Conservation (phyloP, 2,113 vertebrate genomes). For the Oryctolagus cuniculus region DNA sequence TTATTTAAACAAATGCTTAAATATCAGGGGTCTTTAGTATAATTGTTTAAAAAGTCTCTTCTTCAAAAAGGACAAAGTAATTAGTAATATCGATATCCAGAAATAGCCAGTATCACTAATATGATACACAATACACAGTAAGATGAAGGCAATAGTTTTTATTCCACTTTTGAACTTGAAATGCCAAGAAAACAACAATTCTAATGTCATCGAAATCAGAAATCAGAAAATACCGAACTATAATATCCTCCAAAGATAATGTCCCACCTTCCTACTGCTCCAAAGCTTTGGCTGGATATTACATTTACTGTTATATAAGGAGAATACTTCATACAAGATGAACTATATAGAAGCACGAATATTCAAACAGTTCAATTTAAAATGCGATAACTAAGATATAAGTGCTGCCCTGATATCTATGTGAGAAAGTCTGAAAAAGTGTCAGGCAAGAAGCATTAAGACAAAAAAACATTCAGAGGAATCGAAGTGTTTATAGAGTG, state of each 20-base stretch:
- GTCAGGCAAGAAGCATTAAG: neutral
- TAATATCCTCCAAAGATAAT: neutral
- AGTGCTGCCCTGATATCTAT: neutral
- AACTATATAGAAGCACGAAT: neutral
- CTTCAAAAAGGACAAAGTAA: neutral
- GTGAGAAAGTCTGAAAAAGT: neutral
- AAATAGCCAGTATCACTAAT: neutral
- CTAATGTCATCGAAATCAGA: neutral
- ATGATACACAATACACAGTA: neutral
- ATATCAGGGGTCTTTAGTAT: neutral
- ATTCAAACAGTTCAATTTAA: slow-evolving; percentile 18
- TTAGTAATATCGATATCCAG: neutral
- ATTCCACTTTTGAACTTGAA: neutral
- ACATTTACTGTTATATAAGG: neutral
- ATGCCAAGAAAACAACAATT: neutral
- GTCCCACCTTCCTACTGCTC: neutral
- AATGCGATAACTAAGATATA: neutral
- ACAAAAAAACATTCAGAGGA: neutral
- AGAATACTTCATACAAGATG: neutral
- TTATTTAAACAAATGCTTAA: neutral
- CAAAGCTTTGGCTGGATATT: neutral
- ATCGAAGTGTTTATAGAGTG: neutral
- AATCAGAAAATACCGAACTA: neutral
- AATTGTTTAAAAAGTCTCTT: neutral
- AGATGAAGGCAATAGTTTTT: slow-evolving; percentile 5